Evolutionary conservation across 2,888 invertebrate species (phyloP).

Genomic region (Sinodicranocentrus sp.): DNA sequence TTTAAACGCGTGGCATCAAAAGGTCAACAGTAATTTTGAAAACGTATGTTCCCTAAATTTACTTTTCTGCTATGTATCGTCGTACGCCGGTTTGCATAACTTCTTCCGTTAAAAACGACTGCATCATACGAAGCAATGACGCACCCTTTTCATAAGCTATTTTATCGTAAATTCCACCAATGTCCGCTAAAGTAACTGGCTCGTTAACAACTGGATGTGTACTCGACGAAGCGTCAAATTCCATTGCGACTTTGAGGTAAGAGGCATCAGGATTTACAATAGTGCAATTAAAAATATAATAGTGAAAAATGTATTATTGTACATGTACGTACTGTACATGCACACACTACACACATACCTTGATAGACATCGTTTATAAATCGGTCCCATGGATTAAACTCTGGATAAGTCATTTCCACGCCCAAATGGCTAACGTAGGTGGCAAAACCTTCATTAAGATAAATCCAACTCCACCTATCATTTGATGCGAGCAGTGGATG

Average conservation of each 20-base stretch:
- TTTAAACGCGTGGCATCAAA: not conserved
- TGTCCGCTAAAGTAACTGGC: slow-evolving; percentile 51
- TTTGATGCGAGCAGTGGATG: no score
- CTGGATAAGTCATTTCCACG: slow-evolving; percentile 66
- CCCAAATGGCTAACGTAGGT: slow-evolving; percentile 71
- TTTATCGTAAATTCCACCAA: slow-evolving; percentile 70
- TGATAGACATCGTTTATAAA: slow-evolving; percentile 66
- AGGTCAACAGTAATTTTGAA: not conserved
- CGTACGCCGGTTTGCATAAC: slow-evolving; percentile 64
- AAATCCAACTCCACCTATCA: slow-evolving; percentile 71
- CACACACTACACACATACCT: no score
- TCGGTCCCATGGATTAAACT: slow-evolving; percentile 69
- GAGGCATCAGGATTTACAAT: no score
- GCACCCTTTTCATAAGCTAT: slow-evolving; percentile 73
- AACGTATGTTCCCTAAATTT: slow-evolving; percentile 15
- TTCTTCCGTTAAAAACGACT: slow-evolving; percentile 66
- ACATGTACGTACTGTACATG: no score
- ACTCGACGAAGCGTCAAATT: slow-evolving; percentile 47
- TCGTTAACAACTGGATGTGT: slow-evolving; percentile 72
- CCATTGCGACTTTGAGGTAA: slow-evolving; percentile 67
- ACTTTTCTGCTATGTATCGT: slow-evolving; percentile 67
- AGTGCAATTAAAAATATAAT: no score
- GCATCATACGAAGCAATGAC: slow-evolving; percentile 69
- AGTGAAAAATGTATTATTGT: no score
- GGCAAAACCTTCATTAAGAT: slow-evolving; percentile 75